Evolutionary conservation across 2,113 vertebrate genomes (phyloP), one percentile per base, ranked within the genome.

Genomic region (Calyptommatus sinebrachiatus): DNA sequence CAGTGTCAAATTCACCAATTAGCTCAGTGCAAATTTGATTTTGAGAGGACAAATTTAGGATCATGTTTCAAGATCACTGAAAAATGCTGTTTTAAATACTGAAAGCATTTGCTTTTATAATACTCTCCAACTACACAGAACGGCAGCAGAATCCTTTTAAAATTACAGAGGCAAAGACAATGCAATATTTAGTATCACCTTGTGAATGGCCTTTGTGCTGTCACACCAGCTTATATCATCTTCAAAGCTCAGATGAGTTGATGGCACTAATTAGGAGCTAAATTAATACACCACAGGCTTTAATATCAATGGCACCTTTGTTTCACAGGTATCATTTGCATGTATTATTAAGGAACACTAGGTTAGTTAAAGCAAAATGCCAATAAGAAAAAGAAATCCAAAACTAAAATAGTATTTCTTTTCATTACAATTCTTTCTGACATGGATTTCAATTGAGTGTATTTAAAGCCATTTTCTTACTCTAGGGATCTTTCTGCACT

Each of bases 251-350:
- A 78, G 82, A 83, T 94, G 90, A 90, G 84, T 92, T 91, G 88
- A 92, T 89, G 83, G 83, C 82, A 88, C 88, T 87, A 86, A 85
- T 86, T 84, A 93, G 79, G 81, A 90, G 86, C 86, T 87, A 87
- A 90, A 92, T 91, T 90, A 93, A 87, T 86, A 88, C 80, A 88
- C 80, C 0, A 57, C 87, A 82, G 71, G 88, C 82, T 66, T 86
- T 0, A 63, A 0, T 83, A 87, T 87, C 87, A 83, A 46, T 11
- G 72, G 86, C 83, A 89, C 75, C 85, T 89, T 88, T 85, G 88
- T 88, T 85, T 26, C 78, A 84, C 35, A 28, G 67, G 83, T 41
- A 57, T 46, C 65, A 81, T 74, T 67, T 69, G 50, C 61, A 69
- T 2, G 77, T 0, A 0, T 67, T 79, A 68, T 0, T 0, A 28